Percentiles rank a stretch among this genome's conserved stretches.
These are phyloP conservation scores for Frieseomelitta varia DNA, from an alignment of 1,140 invertebrate genomes.

Conservation along the genomic window DNA sequence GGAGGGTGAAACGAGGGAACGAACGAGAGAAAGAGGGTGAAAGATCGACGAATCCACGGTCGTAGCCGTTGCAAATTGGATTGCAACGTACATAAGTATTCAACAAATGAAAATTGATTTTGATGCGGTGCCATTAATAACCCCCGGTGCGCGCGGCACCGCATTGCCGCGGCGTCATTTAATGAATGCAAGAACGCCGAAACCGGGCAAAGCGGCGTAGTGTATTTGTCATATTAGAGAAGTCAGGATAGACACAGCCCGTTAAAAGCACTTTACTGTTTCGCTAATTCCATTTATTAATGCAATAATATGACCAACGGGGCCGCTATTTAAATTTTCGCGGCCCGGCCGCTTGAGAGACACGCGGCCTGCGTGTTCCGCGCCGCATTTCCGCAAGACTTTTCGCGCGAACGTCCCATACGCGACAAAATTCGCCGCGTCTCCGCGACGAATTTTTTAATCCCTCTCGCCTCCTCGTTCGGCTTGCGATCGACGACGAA, in stretches of 20 bases:
- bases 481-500: slow-evolving; percentile 49
- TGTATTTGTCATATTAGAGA: slow-evolving; percentile 78
- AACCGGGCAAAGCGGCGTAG: slow-evolving; percentile 57
- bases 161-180: slow-evolving; percentile 74
- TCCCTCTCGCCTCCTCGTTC: slow-evolving; percentile 18
- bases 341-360: slow-evolving; percentile 23
- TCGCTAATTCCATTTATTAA: slow-evolving; percentile 77
- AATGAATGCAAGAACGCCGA: slow-evolving; percentile 78
- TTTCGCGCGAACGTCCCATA: slow-evolving; percentile 17
- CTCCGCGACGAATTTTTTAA: slow-evolving; percentile 47
- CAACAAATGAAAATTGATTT: slow-evolving; percentile 81
- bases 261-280: slow-evolving; percentile 81
- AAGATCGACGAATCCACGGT: not conserved
- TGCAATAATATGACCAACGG: slow-evolving; percentile 63
- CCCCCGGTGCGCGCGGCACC: slow-evolving; percentile 59
- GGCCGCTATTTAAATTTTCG: slow-evolving; percentile 65
- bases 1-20: not conserved
- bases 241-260: slow-evolving; percentile 72
- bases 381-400: slow-evolving; percentile 31
- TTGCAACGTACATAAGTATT: slow-evolving; percentile 81
- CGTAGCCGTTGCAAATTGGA: slow-evolving; percentile 77
- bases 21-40: not conserved
- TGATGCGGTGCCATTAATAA: slow-evolving; percentile 81
- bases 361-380: slow-evolving; percentile 7
- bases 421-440: not conserved